These are phyloP conservation scores for Poecilia velifera DNA, from an alignment of 2,797 vertebrate genomes.

Conservation along the genomic window DNA sequence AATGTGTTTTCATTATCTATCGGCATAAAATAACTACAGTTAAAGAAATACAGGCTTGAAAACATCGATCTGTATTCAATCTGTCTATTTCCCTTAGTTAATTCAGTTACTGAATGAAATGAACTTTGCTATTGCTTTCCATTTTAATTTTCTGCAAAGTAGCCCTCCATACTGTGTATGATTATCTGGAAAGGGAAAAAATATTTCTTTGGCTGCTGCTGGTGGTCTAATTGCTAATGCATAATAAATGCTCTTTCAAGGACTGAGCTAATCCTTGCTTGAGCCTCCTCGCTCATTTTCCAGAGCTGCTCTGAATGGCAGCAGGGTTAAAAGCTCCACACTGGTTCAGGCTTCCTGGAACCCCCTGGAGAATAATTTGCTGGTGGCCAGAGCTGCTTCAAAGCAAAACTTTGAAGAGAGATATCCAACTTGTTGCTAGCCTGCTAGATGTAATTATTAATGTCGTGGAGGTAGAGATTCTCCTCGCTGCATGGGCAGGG, in stretches of 20 bases:
- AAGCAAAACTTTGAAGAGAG: slow-evolving; percentile 14
- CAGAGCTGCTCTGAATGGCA: slow-evolving; percentile 1
- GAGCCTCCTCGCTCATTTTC: slow-evolving; percentile 24
- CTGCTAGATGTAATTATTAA: slow-evolving; percentile 9
- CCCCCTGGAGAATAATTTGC: slow-evolving; percentile 7
- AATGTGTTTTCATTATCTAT: not conserved
- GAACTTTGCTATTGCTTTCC: not conserved
- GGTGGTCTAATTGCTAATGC: slow-evolving; percentile 26
- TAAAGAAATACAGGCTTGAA: not conserved
- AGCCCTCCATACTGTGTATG: not conserved
- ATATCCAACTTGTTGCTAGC: slow-evolving; percentile 1
- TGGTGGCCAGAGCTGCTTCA: slow-evolving; percentile 9
- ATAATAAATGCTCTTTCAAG: slow-evolving; percentile 37
- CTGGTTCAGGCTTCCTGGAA: slow-evolving; percentile 16
- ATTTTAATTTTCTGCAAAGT: not conserved
- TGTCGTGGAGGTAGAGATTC: not conserved
- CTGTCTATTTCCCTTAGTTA: not conserved
- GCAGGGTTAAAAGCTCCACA: slow-evolving; percentile 27
- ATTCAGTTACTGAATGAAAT: not conserved
- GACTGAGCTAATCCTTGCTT: slow-evolving; percentile 28
- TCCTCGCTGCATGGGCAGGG: not conserved
- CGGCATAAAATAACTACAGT: not conserved
- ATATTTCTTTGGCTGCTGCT: slow-evolving; percentile 13
- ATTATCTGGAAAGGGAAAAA: slow-evolving; percentile 8
- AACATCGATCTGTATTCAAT: not conserved